Conservation (phyloP, 2,113 vertebrate genomes). For the Cheirogaleus medius region DNA sequence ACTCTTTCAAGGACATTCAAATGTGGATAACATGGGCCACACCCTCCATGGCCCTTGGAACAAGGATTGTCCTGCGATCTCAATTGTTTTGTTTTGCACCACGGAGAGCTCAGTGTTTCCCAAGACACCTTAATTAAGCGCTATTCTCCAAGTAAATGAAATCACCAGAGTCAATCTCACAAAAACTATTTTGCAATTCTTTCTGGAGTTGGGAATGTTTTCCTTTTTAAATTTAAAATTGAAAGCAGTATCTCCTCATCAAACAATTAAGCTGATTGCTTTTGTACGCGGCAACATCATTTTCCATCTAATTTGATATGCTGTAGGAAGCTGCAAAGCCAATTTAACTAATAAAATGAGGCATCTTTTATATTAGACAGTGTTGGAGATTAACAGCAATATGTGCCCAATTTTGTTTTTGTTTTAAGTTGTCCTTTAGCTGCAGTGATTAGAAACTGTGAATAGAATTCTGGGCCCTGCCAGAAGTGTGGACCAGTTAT, state of each 20-base stretch:
- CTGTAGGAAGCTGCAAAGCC: conserved; percentile 38
- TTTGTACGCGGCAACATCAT: conserved; percentile 3
- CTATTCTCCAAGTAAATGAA: not conserved
- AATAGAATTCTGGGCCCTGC: not conserved
- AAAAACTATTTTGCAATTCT: not conserved
- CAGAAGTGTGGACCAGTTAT: not conserved
- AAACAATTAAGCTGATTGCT: conserved; percentile 49
- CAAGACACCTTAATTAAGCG: not conserved
- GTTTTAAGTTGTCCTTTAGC: not conserved
- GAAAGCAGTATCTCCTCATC: conserved; percentile 51
- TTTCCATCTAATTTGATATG: conserved; percentile 56
- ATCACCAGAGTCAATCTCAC: not conserved
- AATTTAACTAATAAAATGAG: conserved; percentile 57
- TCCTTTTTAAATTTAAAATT: conserved; percentile 56
- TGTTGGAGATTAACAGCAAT: not conserved
- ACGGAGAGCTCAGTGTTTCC: not conserved
- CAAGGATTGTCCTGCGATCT: not conserved
- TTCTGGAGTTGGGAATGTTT: conserved; percentile 21
- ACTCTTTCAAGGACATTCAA: not conserved
- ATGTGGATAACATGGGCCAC: fast-evolving
- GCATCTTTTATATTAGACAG: not conserved
- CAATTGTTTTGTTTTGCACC: not conserved
- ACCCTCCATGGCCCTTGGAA: not conserved
- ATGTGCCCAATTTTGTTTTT: not conserved
- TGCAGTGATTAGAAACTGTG: not conserved